Evolutionary conservation across 2,888 invertebrate genomes (phyloP), one percentile per base, ranked within the genome.

Genomic region (Andrena haemorrhoa): DNA sequence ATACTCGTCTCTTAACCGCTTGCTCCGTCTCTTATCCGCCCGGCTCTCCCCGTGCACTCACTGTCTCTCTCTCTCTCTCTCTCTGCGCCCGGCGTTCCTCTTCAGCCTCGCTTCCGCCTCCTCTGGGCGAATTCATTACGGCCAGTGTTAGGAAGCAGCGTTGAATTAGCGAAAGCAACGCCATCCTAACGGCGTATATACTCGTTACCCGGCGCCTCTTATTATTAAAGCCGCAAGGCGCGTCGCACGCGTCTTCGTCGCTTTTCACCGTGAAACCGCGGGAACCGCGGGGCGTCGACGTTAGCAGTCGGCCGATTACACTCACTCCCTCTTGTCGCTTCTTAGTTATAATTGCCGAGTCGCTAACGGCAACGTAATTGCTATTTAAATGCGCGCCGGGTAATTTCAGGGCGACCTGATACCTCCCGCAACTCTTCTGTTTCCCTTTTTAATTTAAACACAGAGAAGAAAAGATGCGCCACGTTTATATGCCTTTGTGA

Each of bases 41-140:
- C 6, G 51, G 51, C 1, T 0, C 26, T 56, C 1, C 4, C 4
- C 23, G 10, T 49, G n/a, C 41, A n/a, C 49, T 41, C 51, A 61
- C n/a, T 12, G 35, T 47, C 58, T 10, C 33, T 10, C 53, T 72
- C 41, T 68, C 56, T 75, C 69, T 23, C 10, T 20, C 53, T 8
- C 56, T 23, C 10, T 26, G 23, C 1, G 23, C 47, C n/a, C 51
- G 26, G 49, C 12, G 26, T 61, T 49, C 60, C 75, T 33, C 51
- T 31, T 53, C 20, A 7, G 8, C n/a, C 72, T 26, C 58, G 23
- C 68, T 60, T 49, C n/a, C 41, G 41, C 8, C 8, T 58, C 77
- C 87, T 89, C 89, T 85, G 90, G 41, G 86, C 88, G 89, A 92
- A 92, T 91, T 93, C 91, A 92, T 92, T 92, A 91, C 86, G 84